Evolutionary conservation across 1,140 invertebrate species (phyloP).

Genomic region (Leptestheria dahalacensis): DNA sequence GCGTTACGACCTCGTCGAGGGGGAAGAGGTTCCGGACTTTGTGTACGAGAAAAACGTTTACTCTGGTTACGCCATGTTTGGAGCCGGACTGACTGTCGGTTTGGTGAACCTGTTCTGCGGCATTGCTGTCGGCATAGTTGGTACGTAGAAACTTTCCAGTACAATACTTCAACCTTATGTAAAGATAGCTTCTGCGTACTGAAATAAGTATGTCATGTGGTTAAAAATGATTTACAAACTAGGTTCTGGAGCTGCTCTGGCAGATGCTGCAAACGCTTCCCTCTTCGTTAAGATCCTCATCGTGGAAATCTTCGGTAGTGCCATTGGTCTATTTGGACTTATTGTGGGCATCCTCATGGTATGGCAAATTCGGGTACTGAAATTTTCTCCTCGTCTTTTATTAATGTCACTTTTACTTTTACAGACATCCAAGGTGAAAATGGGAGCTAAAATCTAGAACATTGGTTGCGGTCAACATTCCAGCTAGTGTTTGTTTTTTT

Average conservation of each 20-base stretch:
- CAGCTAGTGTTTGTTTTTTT: background rate
- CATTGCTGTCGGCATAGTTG: conserved; percentile 88
- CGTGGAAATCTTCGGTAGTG: conserved; percentile 95
- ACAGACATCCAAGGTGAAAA: conserved; percentile 39
- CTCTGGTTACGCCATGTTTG: conserved; percentile 85
- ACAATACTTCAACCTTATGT: too few species aligned
- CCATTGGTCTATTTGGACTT: conserved; percentile 94
- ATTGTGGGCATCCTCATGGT: conserved; percentile 92
- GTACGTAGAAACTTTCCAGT: too few species aligned
- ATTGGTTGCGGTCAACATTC: background rate
- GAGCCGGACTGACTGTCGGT: conserved; percentile 84
- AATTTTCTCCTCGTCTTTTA: conserved; percentile 7
- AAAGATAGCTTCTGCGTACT: too few species aligned
- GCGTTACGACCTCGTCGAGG: conserved; percentile 12
- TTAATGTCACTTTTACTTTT: conserved; percentile 17
- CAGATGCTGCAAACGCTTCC: conserved; percentile 85
- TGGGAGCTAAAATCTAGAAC: conserved; percentile 34
- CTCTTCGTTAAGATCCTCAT: conserved; percentile 96
- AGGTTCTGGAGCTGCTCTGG: conserved; percentile 79
- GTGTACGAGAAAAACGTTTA: conserved; percentile 36
- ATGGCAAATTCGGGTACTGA: conserved; percentile 18
- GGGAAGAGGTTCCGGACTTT: background rate
- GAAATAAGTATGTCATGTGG: too few species aligned
- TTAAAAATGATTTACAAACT: too few species aligned
- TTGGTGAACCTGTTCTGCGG: conserved; percentile 90